Evolutionary conservation across 1,140 invertebrate species (phyloP).

Genomic region (Palaemon carinicauda): DNA sequence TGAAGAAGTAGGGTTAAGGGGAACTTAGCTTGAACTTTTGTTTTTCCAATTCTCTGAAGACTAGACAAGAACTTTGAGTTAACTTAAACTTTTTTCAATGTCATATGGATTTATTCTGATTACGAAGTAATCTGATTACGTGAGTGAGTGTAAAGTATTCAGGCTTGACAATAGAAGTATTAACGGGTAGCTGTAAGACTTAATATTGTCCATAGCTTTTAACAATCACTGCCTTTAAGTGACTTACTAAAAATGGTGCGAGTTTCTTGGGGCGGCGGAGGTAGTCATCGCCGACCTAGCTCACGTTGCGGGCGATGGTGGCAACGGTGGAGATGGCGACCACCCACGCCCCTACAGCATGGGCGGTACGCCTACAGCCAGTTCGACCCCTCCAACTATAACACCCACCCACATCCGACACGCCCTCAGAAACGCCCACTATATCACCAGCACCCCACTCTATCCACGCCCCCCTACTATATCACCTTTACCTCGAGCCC

Average conservation of each 20-base stretch:
- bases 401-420: conserved; percentile 54
- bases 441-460: conserved; percentile 44
- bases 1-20: too few relatives aligned
- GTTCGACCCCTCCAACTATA: neutral
- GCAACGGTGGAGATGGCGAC: conserved; percentile 13
- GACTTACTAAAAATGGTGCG: conserved; percentile 14
- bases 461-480: conserved; percentile 30
- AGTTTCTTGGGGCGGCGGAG: conserved; percentile 43
- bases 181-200: neutral
- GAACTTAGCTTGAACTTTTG: too few relatives aligned
- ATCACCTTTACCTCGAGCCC: conserved; percentile 29
- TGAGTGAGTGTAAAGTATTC: neutral
- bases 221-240: neutral
- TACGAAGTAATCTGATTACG: neutral
- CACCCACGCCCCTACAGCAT: conserved; percentile 21
- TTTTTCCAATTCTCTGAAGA: too few relatives aligned
- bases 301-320: conserved; percentile 23
- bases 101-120: too few relatives aligned
- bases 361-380: neutral
- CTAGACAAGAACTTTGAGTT: too few relatives aligned
- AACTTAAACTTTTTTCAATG: too few relatives aligned
- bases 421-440: conserved; percentile 48
- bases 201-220: neutral
- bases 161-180: neutral
- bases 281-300: conserved; percentile 43